Evolutionary conservation across 2,888 invertebrate genomes (phyloP), one percentile per base, ranked within the genome.

Genomic region (Prosapia bicincta): DNA sequence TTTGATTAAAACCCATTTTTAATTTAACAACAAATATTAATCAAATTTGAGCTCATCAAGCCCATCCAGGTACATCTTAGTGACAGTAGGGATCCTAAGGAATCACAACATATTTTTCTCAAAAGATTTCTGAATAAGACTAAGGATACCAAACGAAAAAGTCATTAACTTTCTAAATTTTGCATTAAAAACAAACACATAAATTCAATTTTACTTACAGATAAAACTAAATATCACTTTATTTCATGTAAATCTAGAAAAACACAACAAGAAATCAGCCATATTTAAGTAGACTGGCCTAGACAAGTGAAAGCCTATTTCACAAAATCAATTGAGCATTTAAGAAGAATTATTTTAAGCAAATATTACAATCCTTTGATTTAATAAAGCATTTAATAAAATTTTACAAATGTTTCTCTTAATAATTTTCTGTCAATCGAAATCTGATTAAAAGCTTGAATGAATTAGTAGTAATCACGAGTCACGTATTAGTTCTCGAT

Each of bases 201-300:
- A 54, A 54, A 20, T 54, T 54, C 20, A 54, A 54, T 54, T 54
- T 54, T 20, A 54, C 54, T 54, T 54, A 54, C 54, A 54, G 54
- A 5, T 54, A 20, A 5, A 54, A 54, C 54, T 54, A 54, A 54
- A 20, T 54, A 54, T 54, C n/a, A 20, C 54, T n/a, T 54, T 54
- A 20, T 54, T 54, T 54, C 54, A 54, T 54, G 54, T 20, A 54
- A 54, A 20, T 54, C 7, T 54, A 43, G 75, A 71, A 79, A 78
- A 79, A 78, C 78, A 79, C 77, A 79, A 76, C 74, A 77, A 71
- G 76, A 79, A 76, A 77, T 76, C 79, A 73, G 78, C 79, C 79
- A 79, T 79, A 78, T 79, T 78, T 78, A 72, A 74, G 77, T 76
- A 30, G 54, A 54, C 54, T 54, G 54, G 54, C 54, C 54, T 54